Evolutionary conservation across 2,113 vertebrate species (phyloP).

Genomic region (Sorex araneus): DNA sequence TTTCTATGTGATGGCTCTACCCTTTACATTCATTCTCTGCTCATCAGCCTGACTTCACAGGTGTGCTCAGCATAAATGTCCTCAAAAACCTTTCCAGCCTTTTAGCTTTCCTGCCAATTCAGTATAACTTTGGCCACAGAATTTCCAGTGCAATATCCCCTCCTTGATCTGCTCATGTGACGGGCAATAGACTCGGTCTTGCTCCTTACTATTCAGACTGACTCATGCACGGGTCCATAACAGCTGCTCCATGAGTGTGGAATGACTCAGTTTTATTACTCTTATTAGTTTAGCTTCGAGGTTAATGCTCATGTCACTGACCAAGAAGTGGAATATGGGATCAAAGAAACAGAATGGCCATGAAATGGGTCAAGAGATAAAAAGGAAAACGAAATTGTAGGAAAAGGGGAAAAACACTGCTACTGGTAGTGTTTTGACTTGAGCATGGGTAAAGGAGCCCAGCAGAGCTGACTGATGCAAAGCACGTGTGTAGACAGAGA

Average conservation of each 20-base stretch:
- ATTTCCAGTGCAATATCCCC: neutral
- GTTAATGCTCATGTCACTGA: neutral
- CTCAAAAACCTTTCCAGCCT: neutral
- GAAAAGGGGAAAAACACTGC: neutral
- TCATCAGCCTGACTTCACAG: neutral
- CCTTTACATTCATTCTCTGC: neutral
- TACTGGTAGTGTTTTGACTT: neutral
- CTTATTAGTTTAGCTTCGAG: neutral
- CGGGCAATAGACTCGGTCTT: neutral
- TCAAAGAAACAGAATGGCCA: too few relatives aligned
- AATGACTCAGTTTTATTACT: too few relatives aligned
- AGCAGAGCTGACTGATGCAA: neutral
- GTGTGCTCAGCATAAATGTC: neutral
- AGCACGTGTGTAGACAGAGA: neutral
- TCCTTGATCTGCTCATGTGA: neutral
- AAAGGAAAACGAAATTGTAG: too few relatives aligned
- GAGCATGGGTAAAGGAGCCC: neutral
- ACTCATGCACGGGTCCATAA: neutral
- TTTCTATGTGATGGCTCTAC: too few relatives aligned
- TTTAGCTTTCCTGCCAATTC: too few relatives aligned
- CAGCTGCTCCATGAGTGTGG: neutral
- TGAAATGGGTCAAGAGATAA: too few relatives aligned
- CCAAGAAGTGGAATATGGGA: neutral
- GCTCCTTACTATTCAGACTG: neutral
- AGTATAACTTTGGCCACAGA: neutral